A percentile compares a stretch with the other conserved stretches of the same genome.
Conservation (phyloP, 1,140 invertebrate genomes). For the Thaumetopoea pityocampa region DNA sequence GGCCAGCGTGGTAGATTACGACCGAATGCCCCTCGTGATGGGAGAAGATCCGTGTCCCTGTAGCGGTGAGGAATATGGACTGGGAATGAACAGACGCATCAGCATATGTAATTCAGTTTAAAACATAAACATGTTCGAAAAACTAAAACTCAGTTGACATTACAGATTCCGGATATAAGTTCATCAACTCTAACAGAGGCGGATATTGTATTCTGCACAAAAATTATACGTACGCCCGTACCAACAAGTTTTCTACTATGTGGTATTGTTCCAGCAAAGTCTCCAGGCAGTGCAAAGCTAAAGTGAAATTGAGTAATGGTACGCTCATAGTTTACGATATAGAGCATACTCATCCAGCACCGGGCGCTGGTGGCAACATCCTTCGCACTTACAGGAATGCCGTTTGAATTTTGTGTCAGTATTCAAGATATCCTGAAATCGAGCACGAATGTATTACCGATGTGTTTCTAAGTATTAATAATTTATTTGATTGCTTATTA, state of each 20-base stretch:
- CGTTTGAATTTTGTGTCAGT: constrained; percentile 12
- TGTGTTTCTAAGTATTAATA: constrained; percentile 2
- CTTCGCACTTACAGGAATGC: not conserved
- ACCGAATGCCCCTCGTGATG: too few relatives aligned
- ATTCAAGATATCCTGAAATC: too few relatives aligned
- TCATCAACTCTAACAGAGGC: not conserved
- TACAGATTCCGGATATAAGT: too few relatives aligned
- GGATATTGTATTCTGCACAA: not conserved
- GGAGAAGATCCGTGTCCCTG: too few relatives aligned
- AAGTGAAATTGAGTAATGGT: constrained; percentile 1
- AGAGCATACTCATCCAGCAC: not conserved
- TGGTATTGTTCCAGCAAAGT: constrained; percentile 16
- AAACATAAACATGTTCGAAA: too few relatives aligned
- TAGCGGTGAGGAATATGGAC: too few relatives aligned
- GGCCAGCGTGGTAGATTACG: too few relatives aligned
- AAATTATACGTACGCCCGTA: constrained; percentile 13
- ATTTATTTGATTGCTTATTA: not conserved
- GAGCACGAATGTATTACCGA: too few relatives aligned
- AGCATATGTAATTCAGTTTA: too few relatives aligned
- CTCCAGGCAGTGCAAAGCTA: constrained; percentile 6
- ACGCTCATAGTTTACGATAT: not conserved
- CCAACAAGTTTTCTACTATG: constrained; percentile 2
- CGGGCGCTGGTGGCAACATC: not conserved
- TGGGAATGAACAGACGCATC: too few relatives aligned
- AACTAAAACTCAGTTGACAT: too few relatives aligned